Evolutionary conservation across 2,113 vertebrate species (phyloP).

Genomic region (Falcunculus frontatus): DNA sequence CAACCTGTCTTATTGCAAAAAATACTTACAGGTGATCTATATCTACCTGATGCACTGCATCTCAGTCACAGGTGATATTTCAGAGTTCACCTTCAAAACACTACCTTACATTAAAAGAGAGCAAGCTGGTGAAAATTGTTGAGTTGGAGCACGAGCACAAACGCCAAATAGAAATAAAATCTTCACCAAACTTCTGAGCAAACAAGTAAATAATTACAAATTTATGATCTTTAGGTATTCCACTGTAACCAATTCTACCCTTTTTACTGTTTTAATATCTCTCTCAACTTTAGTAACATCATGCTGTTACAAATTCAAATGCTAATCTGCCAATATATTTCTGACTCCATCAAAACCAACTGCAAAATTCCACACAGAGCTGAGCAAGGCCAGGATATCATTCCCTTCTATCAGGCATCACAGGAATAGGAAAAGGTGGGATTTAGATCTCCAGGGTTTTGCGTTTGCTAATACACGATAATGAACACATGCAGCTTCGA

Average conservation of each 20-base stretch:
- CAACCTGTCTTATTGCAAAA: background rate
- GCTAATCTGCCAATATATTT: background rate
- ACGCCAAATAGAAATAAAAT: background rate
- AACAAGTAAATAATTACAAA: background rate
- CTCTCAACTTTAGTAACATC: background rate
- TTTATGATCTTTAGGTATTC: background rate
- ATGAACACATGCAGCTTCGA: background rate
- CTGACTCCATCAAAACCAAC: background rate
- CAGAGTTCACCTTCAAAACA: background rate
- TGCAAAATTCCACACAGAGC: background rate
- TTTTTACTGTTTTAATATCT: background rate
- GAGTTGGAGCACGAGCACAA: background rate
- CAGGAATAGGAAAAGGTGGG: background rate
- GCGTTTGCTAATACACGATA: background rate
- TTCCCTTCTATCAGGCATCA: fast-evolving
- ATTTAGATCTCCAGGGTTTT: background rate
- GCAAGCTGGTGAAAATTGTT: background rate
- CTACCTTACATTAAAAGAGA: background rate
- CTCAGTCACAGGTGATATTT: background rate
- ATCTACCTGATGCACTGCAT: background rate
- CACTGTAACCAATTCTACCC: background rate
- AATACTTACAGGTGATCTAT: background rate
- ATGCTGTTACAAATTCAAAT: background rate
- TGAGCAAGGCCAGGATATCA: background rate
- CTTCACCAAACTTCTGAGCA: background rate